Evolutionary conservation across 2,888 invertebrate genomes (phyloP), one percentile per base, ranked within the genome.

Genomic region (Malachius bipustulatus): DNA sequence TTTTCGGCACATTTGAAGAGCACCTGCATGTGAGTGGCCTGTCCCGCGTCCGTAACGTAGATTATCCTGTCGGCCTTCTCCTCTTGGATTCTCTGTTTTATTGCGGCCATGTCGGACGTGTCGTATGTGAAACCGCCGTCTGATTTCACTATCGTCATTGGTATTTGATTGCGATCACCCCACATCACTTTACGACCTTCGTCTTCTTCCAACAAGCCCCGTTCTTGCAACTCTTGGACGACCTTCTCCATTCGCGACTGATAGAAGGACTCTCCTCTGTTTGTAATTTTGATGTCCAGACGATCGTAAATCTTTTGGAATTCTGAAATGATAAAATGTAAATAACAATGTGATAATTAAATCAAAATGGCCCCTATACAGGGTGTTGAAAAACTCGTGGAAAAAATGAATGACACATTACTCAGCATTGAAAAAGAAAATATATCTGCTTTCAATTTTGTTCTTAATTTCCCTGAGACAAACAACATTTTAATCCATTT

Each of bases 71-170:
- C 82, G 2, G 72, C 84, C 41, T 82, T 82, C 58, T 96, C 93
- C 54, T 87, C 85, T 36, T 79, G 65, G 2, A 87, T 61, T 32
- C 89, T 73, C 35, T 94, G 82, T 51, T 79, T 82, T 11, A 98
- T 73, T 2, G 90, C 79, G 2, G 98, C 91, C 73, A 99, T 69
- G 57, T 98, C 98, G 0, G 97, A 97, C 0, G 98, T 97, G 56
- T 98, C 98, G 59, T 99, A 98, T 0, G 98, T 99, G 50, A 75
- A 84, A 10, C 93, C 93, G 16, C 98, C 98, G 62, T 96, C 98
- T 2, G 93, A 88, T 63, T 99, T 99, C 0, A 97, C 79, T 14
- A 99, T 69, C 0, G 94, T 98, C 35, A 98, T 62, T 0, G 97
- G 97, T 39, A 96, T 79, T 9, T 41, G 40, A 34, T 77, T 77